These are phyloP conservation scores for Lerista edwardsae DNA, from an alignment of 2,797 vertebrate species.

Conservation along the genomic window DNA sequence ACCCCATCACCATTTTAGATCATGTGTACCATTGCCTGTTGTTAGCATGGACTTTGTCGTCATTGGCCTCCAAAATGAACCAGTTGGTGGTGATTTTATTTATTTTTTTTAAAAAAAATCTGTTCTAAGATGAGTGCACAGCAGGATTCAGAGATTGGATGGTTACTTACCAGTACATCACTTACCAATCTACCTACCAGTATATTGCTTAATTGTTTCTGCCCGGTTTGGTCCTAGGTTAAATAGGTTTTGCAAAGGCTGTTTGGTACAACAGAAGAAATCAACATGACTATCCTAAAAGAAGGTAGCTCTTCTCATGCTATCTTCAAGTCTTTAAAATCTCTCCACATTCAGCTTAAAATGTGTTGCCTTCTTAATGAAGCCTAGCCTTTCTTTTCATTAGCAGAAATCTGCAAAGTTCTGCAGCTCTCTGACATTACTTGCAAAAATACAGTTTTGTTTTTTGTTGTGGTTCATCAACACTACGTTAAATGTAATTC, in stretches of 20 bases:
- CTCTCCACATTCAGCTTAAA: neutral
- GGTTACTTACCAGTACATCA: neutral
- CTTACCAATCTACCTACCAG: neutral
- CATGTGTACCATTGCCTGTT: neutral
- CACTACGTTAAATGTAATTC: neutral
- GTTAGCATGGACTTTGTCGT: neutral
- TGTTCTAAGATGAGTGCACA: neutral
- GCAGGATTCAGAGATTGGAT: neutral
- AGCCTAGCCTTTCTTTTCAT: neutral
- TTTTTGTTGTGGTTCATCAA: neutral
- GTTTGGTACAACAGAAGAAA: neutral
- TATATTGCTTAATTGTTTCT: neutral
- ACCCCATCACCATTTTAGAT: neutral
- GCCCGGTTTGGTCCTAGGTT: neutral
- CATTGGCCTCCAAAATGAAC: neutral
- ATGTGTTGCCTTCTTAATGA: neutral
- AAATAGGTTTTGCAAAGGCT: neutral
- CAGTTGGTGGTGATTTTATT: neutral
- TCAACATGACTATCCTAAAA: neutral
- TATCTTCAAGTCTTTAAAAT: neutral
- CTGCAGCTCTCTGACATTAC: neutral
- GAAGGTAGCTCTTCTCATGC: no score
- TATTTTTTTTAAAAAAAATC: neutral
- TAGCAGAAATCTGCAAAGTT: neutral
- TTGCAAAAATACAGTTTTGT: neutral